Evolutionary conservation across 2,888 invertebrate species (phyloP), one percentile per base, ranked within the genome.

Genomic region (Pandemis cinnamomeana): DNA sequence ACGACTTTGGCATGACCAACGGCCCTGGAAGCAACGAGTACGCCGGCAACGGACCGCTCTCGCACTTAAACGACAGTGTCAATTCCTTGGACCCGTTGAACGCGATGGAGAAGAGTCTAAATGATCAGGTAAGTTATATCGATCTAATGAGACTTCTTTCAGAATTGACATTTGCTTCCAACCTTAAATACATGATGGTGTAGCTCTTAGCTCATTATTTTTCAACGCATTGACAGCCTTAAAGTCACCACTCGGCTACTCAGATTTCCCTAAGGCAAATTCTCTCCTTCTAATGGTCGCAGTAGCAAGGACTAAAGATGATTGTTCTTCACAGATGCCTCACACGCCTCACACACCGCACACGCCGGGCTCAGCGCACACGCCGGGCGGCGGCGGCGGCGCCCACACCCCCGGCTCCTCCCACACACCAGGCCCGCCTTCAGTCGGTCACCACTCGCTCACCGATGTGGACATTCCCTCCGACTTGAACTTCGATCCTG

Each of bases 401-500:
- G 95, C 95, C 36, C 95, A 96, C 84, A 96, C 96, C 15, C 96
- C 96, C 0, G 96, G 96, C 76, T 96, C 96, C 77, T 96, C 96
- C 15, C 96, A 96, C 85, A 96, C 96, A 55, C 96, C 96, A 6
- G 96, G 96, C 77, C 98, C 98, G 55, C 98, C 98, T 11, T 97
- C 97, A 62, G 97, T 97, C 62, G 97, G 97, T 72, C 95, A 96
- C 79, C 95, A 95, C 80, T 95, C 95, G 55, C 87, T 94, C 75
- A 95, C 95, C 72, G 96, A 97, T 80, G 96, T 96, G 80, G 97
- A 97, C 91, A 96, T 98, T 84, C 97, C 97, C 77, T 97, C 97
- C 71, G 98, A 98, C 91, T 95, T 98, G 85, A 98, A 98, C 92
- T 98, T 99, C 88, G 98, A 98, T 92, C 98, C 98, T 55, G 97